A percentile compares a stretch with the other conserved stretches of the same genome.
These are phyloP conservation scores for Melitaea athalia DNA, from an alignment of 2,888 invertebrate species.

Conservation along the genomic window DNA sequence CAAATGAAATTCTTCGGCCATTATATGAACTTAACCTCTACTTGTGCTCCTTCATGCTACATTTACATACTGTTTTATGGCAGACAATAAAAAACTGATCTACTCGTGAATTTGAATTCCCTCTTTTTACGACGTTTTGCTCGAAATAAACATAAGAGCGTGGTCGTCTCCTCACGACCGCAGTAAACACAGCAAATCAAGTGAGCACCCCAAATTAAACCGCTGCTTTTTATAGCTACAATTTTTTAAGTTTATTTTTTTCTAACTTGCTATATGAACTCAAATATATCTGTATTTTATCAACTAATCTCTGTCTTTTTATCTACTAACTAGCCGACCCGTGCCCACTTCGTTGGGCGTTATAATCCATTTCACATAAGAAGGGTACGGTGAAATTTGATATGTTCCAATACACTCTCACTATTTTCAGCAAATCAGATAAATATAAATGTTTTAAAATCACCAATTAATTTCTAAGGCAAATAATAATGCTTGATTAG, in stretches of 20 bases:
- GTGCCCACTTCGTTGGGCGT: no score
- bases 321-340: no score
- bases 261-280: neutral
- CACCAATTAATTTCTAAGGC: no score
- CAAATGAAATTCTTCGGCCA: constrained; percentile 9
- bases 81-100: neutral
- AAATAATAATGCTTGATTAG: no score
- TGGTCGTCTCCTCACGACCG: neutral
- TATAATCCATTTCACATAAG: no score
- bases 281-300: no score
- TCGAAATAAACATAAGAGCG: neutral
- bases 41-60: neutral
- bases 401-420: no score
- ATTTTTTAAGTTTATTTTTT: neutral
- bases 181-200: neutral
- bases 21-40: constrained; percentile 5
- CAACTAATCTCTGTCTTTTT: no score
- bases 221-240: neutral
- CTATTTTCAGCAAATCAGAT: no score
- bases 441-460: no score
- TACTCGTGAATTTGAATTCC: neutral
- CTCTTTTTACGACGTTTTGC: neutral
- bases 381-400: no score
- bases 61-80: neutral
- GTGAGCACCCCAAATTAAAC: neutral